Conservation (phyloP, 2,113 vertebrate genomes). For the Australoheros scitulus region DNA sequence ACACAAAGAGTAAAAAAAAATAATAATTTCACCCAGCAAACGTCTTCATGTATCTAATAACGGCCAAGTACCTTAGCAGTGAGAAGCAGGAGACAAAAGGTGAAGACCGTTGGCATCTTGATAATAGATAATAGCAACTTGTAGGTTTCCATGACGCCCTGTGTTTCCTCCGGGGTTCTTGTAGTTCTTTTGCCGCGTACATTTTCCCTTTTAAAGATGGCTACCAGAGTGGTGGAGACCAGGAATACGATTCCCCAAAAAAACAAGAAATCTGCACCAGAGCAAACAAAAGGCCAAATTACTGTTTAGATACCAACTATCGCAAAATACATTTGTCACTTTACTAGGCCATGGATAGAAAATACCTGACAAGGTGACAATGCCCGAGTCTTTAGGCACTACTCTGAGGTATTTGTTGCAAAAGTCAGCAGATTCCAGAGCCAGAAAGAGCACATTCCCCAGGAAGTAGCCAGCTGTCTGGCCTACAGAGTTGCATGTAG, state of each 20-base stretch:
- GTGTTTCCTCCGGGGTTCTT: conserved; percentile 84
- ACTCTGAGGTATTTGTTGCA: conserved; percentile 96
- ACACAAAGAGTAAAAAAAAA: neutral
- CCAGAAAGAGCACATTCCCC: conserved; percentile 96
- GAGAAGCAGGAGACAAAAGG: conserved; percentile 91
- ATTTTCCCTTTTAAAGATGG: conserved; percentile 91
- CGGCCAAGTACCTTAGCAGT: conserved; percentile 88
- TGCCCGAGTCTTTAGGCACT: conserved; percentile 86
- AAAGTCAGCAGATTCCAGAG: conserved; percentile 94
- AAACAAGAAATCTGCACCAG: conserved; percentile 91
- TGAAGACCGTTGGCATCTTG: conserved; percentile 94
- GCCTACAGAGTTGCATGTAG: conserved; percentile 97
- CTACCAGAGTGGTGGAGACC: conserved; percentile 93
- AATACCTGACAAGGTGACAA: conserved; percentile 95
- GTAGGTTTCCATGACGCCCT: conserved; percentile 94
- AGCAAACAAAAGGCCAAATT: conserved; percentile 1
- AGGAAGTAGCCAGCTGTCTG: conserved; percentile 98
- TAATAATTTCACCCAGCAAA: neutral
- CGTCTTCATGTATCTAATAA: neutral
- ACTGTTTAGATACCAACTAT: neutral
- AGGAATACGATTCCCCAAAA: conserved; percentile 96
- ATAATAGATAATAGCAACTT: conserved; percentile 89
- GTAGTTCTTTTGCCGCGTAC: conserved; percentile 59
- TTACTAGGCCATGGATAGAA: neutral
- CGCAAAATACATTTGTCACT: neutral